Percentiles rank a stretch among this genome's conserved stretches.
Evolutionary conservation across 2,113 vertebrate species (phyloP).

Genomic region (human): DNA sequence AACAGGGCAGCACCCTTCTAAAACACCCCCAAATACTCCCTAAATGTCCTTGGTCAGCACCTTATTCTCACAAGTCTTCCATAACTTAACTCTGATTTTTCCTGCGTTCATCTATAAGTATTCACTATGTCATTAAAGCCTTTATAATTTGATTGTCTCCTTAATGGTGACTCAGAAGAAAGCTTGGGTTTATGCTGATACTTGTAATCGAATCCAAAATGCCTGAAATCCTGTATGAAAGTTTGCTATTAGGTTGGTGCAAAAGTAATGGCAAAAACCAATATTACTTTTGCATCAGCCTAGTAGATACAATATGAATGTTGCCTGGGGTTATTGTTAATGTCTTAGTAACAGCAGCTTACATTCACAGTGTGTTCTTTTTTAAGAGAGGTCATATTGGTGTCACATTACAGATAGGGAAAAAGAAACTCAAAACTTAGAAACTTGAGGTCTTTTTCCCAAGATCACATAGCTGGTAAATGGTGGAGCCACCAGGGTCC

Average conservation of each 20-base stretch:
- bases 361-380: background rate
- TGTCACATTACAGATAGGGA: background rate
- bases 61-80: background rate
- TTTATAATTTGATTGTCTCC: background rate
- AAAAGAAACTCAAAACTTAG: slow-evolving; percentile 20
- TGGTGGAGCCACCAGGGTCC: background rate
- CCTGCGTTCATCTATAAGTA: background rate
- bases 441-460: background rate
- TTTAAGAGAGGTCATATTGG: background rate
- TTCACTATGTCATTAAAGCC: background rate
- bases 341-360: background rate
- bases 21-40: background rate
- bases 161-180: background rate
- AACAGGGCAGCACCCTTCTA: background rate
- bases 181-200: background rate
- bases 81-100: background rate
- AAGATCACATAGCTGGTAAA: background rate
- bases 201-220: background rate
- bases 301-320: background rate
- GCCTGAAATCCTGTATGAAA: background rate
- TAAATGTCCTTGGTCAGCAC: background rate
- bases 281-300: too few species aligned
- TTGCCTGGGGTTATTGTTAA: background rate
- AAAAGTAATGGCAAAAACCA: too few species aligned
- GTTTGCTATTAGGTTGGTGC: too few species aligned